Conservation (phyloP, 2,797 vertebrate species). For the Rhinatrema bivittatum region DNA sequence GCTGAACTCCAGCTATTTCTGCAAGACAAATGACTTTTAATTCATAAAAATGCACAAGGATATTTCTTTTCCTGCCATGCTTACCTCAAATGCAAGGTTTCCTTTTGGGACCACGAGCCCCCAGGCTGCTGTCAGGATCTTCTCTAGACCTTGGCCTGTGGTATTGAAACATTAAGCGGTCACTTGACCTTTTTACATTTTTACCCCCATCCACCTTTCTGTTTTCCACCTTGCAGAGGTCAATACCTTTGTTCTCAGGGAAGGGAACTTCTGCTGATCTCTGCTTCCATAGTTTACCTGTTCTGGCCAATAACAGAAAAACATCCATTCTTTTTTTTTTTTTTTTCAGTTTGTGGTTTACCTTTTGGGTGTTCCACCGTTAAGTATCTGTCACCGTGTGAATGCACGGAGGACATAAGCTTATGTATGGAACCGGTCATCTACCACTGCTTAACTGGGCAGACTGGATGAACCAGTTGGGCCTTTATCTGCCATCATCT, state of each 20-base stretch:
- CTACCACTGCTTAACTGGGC: no score
- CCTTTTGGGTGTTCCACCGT: no score
- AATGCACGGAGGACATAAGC: no score
- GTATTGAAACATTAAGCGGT: slow-evolving; percentile 48
- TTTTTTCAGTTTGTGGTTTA: no score
- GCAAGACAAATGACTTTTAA: not conserved
- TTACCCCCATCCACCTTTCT: slow-evolving; percentile 55
- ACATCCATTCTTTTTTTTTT: slow-evolving; percentile 1
- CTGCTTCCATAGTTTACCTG: slow-evolving; percentile 1
- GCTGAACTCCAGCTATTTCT: not conserved
- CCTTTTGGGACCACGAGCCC: slow-evolving; percentile 6
- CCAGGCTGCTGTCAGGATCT: slow-evolving; percentile 40
- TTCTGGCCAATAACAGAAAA: not conserved
- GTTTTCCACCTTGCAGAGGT: slow-evolving; percentile 2
- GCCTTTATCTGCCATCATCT: no score
- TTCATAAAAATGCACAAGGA: not conserved
- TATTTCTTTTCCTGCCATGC: slow-evolving; percentile 12
- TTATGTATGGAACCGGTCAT: no score
- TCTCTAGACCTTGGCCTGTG: slow-evolving; percentile 41
- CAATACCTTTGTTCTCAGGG: not conserved
- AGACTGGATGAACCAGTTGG: no score
- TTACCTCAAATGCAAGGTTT: slow-evolving; percentile 14
- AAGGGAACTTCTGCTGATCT: not conserved
- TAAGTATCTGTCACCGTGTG: no score
- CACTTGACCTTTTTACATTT: slow-evolving; percentile 60